Percentiles rank a stretch among this genome's conserved stretches.
These are phyloP conservation scores for Babylonia areolata DNA, from an alignment of 1,140 invertebrate species.

Conservation along the genomic window DNA sequence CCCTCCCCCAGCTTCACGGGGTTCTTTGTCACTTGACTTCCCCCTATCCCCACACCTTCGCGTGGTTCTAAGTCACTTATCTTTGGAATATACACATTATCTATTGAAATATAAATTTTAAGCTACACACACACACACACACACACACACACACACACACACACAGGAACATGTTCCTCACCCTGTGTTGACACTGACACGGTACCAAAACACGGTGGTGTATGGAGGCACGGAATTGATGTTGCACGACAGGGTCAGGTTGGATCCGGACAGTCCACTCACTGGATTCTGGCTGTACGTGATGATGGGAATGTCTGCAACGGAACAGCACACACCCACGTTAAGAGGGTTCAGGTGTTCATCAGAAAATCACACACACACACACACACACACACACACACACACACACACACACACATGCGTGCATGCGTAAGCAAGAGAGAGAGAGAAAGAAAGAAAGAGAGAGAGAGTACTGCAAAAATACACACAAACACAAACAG, in stretches of 20 bases:
- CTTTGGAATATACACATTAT: too few species aligned
- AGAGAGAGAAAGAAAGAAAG: too few species aligned
- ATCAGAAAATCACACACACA: background rate
- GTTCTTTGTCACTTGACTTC: too few species aligned
- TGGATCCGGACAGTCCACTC: background rate
- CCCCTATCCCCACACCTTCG: too few species aligned
- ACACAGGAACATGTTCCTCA: background rate
- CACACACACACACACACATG: constrained; percentile 17
- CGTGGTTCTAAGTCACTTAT: too few species aligned
- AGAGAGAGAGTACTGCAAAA: too few species aligned
- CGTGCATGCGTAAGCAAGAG: constrained; percentile 13
- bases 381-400: constrained; percentile 3
- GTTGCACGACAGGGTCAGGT: background rate
- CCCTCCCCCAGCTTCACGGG: too few species aligned
- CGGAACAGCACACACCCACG: too few species aligned
- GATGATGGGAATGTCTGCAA: background rate
- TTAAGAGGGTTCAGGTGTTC: too few species aligned
- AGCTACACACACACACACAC: too few species aligned
- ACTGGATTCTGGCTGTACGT: background rate
- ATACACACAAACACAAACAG: constrained; percentile 16
- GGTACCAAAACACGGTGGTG: constrained; percentile 21
- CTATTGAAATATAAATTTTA: too few species aligned
- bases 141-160: too few species aligned
- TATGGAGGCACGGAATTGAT: background rate
- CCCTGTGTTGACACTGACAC: background rate